These are phyloP conservation scores for Zelostemma sp. DNA, from an alignment of 1,140 invertebrate species.

Conservation along the genomic window DNA sequence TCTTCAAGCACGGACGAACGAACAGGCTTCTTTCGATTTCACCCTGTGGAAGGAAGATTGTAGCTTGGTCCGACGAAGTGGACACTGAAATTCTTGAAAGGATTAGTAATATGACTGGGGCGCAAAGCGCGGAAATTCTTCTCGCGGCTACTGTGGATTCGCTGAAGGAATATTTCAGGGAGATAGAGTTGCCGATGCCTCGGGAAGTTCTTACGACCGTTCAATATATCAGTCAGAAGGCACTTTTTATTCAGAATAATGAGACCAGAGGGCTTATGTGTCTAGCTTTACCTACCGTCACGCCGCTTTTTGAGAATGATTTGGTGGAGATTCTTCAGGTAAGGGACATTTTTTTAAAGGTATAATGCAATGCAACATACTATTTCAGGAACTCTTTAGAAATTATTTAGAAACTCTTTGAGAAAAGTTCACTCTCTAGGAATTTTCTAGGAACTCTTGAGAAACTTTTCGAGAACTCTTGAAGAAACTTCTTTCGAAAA, in stretches of 20 bases:
- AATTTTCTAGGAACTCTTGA: too few species aligned
- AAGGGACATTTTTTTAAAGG: neutral
- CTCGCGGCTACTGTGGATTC: conserved; percentile 75
- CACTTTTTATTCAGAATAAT: conserved; percentile 69
- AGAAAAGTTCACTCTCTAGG: too few species aligned
- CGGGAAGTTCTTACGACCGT: conserved; percentile 73
- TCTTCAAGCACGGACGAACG: conserved; percentile 65
- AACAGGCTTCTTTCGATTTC: conserved; percentile 77
- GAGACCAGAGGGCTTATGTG: conserved; percentile 72
- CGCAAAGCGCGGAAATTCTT: conserved; percentile 78
- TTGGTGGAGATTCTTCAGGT: conserved; percentile 66
- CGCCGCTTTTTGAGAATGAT: conserved; percentile 61
- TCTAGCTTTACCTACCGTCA: conserved; percentile 72
- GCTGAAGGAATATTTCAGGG: conserved; percentile 75
- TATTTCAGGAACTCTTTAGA: too few species aligned
- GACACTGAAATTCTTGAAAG: conserved; percentile 70
- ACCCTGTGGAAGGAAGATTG: conserved; percentile 81
- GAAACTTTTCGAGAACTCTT: too few species aligned
- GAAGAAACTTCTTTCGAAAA: too few species aligned
- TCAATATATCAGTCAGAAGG: conserved; percentile 70
- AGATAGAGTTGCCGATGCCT: conserved; percentile 69
- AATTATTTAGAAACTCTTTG: too few species aligned
- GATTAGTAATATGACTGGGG: conserved; percentile 73
- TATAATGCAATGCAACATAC: too few species aligned
- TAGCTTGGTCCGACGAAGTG: conserved; percentile 81